Evolutionary conservation across 2,113 vertebrate species (phyloP).

Genomic region (Dromiciops gliroides): DNA sequence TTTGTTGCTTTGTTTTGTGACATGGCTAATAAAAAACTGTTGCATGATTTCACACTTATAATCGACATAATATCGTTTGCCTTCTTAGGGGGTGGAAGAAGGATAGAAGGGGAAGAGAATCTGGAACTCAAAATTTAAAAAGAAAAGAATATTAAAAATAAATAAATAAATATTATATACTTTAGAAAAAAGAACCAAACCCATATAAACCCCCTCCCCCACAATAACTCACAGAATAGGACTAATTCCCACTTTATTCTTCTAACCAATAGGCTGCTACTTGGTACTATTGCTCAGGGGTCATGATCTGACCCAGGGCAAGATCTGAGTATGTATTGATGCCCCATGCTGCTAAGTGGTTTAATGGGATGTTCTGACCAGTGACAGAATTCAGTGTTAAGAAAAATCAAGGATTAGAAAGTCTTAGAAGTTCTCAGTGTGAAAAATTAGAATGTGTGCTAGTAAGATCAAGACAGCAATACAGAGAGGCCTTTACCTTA

Average conservation of each 20-base stretch:
- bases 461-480: neutral
- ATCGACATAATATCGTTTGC: neutral
- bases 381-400: neutral
- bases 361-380: neutral
- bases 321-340: slow-evolving; percentile 12
- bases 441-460: slow-evolving; percentile 21
- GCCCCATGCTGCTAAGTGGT: slow-evolving; percentile 27
- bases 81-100: neutral
- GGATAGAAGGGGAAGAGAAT: neutral
- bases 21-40: neutral
- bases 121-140: neutral
- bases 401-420: neutral
- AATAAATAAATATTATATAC: neutral
- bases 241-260: neutral
- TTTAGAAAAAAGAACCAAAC: neutral
- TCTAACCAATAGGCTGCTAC: neutral
- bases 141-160: neutral
- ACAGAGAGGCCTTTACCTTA: slow-evolving; percentile 68
- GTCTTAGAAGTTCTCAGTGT: neutral
- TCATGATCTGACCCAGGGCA: neutral
- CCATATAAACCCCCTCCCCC: slow-evolving; percentile 3
- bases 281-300: neutral
- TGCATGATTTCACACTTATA: neutral
- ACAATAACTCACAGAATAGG: neutral
- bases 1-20: neutral